Base-by-base conservation (phyloP, 2,113 vertebrate species). In the Oxygymnocypris stewartii region DNA sequence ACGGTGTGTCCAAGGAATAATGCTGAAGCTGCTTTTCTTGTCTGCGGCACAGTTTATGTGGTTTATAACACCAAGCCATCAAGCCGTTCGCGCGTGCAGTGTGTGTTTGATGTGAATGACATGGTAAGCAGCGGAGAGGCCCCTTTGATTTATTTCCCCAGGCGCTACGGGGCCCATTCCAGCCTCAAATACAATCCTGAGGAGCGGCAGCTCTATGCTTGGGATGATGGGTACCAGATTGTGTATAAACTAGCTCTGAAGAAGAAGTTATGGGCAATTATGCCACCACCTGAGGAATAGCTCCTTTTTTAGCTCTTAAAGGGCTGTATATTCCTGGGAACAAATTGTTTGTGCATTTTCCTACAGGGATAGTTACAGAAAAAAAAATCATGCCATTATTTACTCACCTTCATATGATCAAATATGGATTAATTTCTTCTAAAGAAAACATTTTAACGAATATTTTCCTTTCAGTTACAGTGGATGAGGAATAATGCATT, bases 141-240 rank as follows among this genome's bases (percentile, higher is more conserved):
- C 0, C 95, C 98, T 0, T 93, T 97, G 8, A 90, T 98, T n/a
- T 99, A 99, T 82, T 99, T 99, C 89, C 98, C 98, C 84, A 95
- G 96, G 82, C 95, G 97, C 51, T 99, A 96, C 0, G 97, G 97
- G 6, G 95, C 97, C 74, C 97, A 98, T 44, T 92, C 97, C 86
- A 97, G 98, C 87, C 95, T 99, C 90, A 98, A 97, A 90, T 99
- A 99, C 91, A 99, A 95, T 89, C 96, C 98, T 0, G 94, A 88
- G 0, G 97, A 99, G 92, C 95, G 94, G 85, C 96, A 97, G 93
- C 91, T 99, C 63, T 99, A 99, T 0, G 97, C 96, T 84, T 99
- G 98, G 98, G 98, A 99, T 0, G 98, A 99, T 0, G 98, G 98
- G 31, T 98, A 99, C 91, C 98, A 99, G 92, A 96, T 99, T 86